phyloP scores from a whole-genome alignment of 2,888 invertebrate genomes.

The Azorinus chamasolen region DNA sequence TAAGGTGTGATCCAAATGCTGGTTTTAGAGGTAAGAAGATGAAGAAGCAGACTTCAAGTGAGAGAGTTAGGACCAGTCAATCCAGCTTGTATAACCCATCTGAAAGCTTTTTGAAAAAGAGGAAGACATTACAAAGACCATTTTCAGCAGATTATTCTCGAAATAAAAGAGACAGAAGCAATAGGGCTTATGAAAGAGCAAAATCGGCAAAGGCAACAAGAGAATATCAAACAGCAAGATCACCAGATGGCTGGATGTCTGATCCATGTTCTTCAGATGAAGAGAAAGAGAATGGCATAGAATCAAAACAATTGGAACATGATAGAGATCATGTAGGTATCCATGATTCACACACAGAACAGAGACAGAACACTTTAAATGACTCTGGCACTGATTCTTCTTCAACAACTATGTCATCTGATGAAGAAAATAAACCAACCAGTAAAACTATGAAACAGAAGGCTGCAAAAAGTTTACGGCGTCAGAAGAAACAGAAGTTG shows the following conservation, averaged over 20 bases:
- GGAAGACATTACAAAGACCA: slow-evolving; percentile 21
- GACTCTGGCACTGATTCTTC: slow-evolving; percentile 56
- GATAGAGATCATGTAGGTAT: too few species aligned
- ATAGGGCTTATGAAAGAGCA: slow-evolving; percentile 25
- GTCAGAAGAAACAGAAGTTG: slow-evolving; percentile 64
- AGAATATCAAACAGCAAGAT: slow-evolving; percentile 36
- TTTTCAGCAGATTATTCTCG: slow-evolving; percentile 57
- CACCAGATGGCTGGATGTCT: slow-evolving; percentile 33
- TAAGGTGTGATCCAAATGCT: slow-evolving; percentile 13
- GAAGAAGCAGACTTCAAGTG: slow-evolving; percentile 36
- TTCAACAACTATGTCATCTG: slow-evolving; percentile 22
- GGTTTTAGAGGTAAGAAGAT: slow-evolving; percentile 60
- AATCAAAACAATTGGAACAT: too few species aligned
- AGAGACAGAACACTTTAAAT: slow-evolving; percentile 29
- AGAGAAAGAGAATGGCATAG: background rate
- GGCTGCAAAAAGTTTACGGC: slow-evolving; percentile 49
- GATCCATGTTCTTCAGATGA: slow-evolving; percentile 32
- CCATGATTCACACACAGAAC: background rate
- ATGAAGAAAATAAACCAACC: slow-evolving; percentile 23
- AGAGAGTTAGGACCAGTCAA: too few species aligned
- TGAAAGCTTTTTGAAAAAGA: too few species aligned
- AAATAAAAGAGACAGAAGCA: slow-evolving; percentile 39
- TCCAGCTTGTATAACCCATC: too few species aligned
- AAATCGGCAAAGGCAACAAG: slow-evolving; percentile 37
- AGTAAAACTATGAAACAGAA: slow-evolving; percentile 28